Evolutionary conservation across 2,113 vertebrate species (phyloP).

Genomic region (Gobius niger): DNA sequence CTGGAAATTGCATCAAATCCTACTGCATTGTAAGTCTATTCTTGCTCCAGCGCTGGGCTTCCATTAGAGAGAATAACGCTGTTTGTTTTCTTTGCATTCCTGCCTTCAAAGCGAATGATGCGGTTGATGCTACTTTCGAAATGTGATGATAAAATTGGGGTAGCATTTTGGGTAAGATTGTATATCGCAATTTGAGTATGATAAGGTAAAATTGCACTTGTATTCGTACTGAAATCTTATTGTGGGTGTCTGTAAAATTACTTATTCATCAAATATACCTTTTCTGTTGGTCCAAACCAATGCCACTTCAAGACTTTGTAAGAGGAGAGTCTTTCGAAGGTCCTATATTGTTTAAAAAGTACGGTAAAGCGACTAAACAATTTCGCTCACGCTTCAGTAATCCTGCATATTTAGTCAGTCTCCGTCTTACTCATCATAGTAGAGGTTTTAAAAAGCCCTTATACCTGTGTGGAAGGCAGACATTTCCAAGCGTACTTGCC

Average conservation of each 20-base stretch:
- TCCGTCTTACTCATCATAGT: too few relatives aligned
- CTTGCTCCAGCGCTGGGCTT: background rate
- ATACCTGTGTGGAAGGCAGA: background rate
- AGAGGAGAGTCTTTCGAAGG: too few relatives aligned
- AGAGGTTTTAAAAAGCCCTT: too few relatives aligned
- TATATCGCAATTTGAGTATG: background rate
- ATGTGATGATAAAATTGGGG: background rate
- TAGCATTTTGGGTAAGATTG: background rate
- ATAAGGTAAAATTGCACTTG: background rate
- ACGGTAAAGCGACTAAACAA: too few relatives aligned
- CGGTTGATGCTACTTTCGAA: background rate
- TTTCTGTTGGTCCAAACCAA: too few relatives aligned
- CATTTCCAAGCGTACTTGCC: background rate
- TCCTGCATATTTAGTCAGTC: too few relatives aligned
- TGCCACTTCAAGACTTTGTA: too few relatives aligned
- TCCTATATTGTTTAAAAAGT: too few relatives aligned
- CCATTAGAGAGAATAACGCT: conserved; percentile 7
- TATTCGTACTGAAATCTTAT: too few relatives aligned
- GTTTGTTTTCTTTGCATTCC: background rate
- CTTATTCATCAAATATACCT: too few relatives aligned
- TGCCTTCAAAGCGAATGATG: background rate
- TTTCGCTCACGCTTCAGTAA: too few relatives aligned
- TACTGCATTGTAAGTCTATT: conserved; percentile 10
- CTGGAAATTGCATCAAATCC: conserved; percentile 18
- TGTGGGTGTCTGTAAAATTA: too few relatives aligned